Percentiles rank a stretch among this genome's conserved stretches.
These are phyloP conservation scores for Drosophila kanekoi DNA, from an alignment of 2,888 invertebrate species.

Conservation along the genomic window DNA sequence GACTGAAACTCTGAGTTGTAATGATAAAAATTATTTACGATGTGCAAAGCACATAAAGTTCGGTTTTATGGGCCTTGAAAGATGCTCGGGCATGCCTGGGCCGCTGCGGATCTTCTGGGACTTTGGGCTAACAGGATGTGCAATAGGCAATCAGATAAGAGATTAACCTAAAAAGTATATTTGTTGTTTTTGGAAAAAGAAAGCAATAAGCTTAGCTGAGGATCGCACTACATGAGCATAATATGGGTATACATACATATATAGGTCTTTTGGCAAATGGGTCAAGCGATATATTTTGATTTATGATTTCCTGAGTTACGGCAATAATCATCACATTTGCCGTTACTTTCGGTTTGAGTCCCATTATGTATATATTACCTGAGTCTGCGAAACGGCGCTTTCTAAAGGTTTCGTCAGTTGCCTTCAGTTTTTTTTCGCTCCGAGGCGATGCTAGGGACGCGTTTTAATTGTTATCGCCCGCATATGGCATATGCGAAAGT, in stretches of 20 bases:
- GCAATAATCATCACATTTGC: constrained; percentile 28
- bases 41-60: constrained; percentile 2
- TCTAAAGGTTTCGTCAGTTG: constrained; percentile 6
- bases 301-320: constrained; percentile 49
- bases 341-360: constrained; percentile 6
- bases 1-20: background rate
- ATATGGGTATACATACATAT: constrained; percentile 7
- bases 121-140: constrained; percentile 32
- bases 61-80: constrained; percentile 4
- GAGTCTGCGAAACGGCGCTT: constrained; percentile 20
- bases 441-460: constrained; percentile 26
- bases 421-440: constrained; percentile 9
- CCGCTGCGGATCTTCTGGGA: background rate
- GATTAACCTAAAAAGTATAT: constrained; percentile 34
- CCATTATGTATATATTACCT: constrained; percentile 25
- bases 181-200: constrained; percentile 14
- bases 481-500: constrained; percentile 5
- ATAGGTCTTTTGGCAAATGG: constrained; percentile 38
- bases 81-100: background rate
- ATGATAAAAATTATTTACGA: constrained; percentile 9
- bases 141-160: constrained; percentile 39
- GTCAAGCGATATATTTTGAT: constrained; percentile 48
- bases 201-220: constrained; percentile 26
- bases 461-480: constrained; percentile 21
- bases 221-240: constrained; percentile 13